Base-by-base conservation (phyloP, 2,113 vertebrate genomes). In the Cyprinus carpio region DNA sequence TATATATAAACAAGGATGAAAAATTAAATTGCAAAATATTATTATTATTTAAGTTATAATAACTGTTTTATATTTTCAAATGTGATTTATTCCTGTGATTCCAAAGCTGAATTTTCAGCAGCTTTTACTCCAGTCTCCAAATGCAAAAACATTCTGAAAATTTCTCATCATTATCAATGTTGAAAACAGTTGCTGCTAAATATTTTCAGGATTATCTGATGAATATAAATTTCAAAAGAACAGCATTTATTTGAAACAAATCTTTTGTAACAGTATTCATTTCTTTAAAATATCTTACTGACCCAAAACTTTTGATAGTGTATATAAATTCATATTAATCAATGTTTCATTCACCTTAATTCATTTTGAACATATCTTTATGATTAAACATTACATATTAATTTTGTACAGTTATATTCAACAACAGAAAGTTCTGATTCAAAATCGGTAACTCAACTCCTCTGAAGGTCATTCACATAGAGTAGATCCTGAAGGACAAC, bases 401-500 rank as follows among this genome's bases (percentile, higher is more conserved):
- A 54, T 31, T 67, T 31, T 18, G 16, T 31, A 31, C 64, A 31
- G 8, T 31, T 31, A 18, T 25, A 25, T 49, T 49, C n/a, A 75
- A 27, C 10, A 49, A n/a, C 12, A 43, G 8, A 46, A 49, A 46
- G 46, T 27, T 46, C 72, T n/a, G 20, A 72, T 51, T 78, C 60
- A 49, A 43, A 81, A 49, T 65, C 49, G 62, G 27, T 79, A 78
- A 74, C 40, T 31, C 29, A 51, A 62, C 51, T 58, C 81, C 34
- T 75, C 54, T 78, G 80, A 87, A 85, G 87, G 81, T 79, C 67
- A 54, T 82, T 64, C 56, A 76, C 6, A 88, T 91, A 90, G 87
- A 86, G n/a, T 85, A 82, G 76, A 89, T 84, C 71, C 54, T 90
- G 83, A 92, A 89, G 91, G 88, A 89, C 88, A 93, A 92, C 92